Evolutionary conservation across 2,888 invertebrate genomes (phyloP).

Genomic region (Mactromeris polynyma): DNA sequence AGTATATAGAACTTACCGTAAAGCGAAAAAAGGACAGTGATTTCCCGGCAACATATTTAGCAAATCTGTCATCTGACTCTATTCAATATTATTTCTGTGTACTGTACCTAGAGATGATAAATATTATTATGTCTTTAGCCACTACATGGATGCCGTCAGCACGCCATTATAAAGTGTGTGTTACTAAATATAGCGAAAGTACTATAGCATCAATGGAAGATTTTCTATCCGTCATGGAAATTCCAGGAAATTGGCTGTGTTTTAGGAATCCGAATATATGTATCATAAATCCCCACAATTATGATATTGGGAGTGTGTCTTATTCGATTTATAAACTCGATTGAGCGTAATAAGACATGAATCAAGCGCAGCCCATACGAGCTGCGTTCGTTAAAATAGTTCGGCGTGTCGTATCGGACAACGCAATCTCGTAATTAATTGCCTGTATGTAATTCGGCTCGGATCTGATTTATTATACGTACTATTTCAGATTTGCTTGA

Average conservation of each 20-base stretch:
- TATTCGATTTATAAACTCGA: conserved; percentile 6
- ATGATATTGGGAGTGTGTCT: not conserved
- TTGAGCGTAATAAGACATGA: not conserved
- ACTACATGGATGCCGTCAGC: no score
- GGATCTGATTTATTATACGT: not conserved
- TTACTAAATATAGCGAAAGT: no score
- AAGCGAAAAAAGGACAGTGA: no score
- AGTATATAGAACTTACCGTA: no score
- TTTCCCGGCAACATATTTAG: no score
- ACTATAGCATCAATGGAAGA: no score
- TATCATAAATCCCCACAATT: not conserved
- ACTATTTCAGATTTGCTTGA: not conserved
- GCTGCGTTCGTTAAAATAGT: not conserved
- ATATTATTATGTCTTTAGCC: no score
- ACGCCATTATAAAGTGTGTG: no score
- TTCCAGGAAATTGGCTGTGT: not conserved
- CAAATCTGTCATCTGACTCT: no score
- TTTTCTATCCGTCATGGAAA: not conserved
- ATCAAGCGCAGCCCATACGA: not conserved
- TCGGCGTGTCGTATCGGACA: not conserved
- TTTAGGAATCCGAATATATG: not conserved
- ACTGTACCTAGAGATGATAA: no score
- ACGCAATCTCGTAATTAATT: not conserved
- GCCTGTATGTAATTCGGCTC: not conserved
- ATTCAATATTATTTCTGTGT: no score